Percentiles rank a stretch among this genome's conserved stretches.
phyloP scores from a whole-genome alignment of 2,888 invertebrate genomes.

The Chalcis sispes region DNA sequence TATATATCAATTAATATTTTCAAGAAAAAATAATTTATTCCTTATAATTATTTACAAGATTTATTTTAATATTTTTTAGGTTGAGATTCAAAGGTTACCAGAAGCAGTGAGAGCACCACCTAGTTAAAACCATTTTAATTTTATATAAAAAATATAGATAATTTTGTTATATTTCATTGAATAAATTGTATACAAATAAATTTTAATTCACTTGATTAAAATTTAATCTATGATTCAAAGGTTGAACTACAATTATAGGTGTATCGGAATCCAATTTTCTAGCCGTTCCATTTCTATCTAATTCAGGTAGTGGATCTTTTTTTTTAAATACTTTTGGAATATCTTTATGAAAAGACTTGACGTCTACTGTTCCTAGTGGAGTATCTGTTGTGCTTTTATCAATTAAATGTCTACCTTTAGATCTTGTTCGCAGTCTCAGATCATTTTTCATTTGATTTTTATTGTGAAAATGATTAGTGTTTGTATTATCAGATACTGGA shows the following conservation, averaged over 20 bases:
- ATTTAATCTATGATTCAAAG: slow-evolving; percentile 43
- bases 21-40: no score
- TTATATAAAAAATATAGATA: slow-evolving; percentile 32
- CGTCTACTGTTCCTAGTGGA: slow-evolving; percentile 67
- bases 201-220: slow-evolving; percentile 6
- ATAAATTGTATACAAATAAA: slow-evolving; percentile 53
- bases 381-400: slow-evolving; percentile 62
- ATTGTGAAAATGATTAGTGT: slow-evolving; percentile 43
- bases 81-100: slow-evolving; percentile 67
- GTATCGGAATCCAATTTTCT: slow-evolving; percentile 61
- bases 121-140: slow-evolving; percentile 32
- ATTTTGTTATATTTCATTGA: slow-evolving; percentile 45
- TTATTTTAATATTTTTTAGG: slow-evolving; percentile 60
- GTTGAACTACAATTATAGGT: slow-evolving; percentile 66
- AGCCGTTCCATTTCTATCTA: slow-evolving; percentile 59
- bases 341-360: slow-evolving; percentile 62
- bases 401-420: slow-evolving; percentile 55
- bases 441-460: slow-evolving; percentile 54
- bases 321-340: slow-evolving; percentile 64
- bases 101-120: slow-evolving; percentile 58
- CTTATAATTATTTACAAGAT: no score
- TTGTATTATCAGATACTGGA: slow-evolving; percentile 47
- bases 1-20: slow-evolving; percentile 1
- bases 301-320: slow-evolving; percentile 66
- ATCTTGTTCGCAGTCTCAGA: slow-evolving; percentile 40